Evolutionary conservation across 1,140 invertebrate genomes (phyloP).

Genomic region (Camponotus vicinus): DNA sequence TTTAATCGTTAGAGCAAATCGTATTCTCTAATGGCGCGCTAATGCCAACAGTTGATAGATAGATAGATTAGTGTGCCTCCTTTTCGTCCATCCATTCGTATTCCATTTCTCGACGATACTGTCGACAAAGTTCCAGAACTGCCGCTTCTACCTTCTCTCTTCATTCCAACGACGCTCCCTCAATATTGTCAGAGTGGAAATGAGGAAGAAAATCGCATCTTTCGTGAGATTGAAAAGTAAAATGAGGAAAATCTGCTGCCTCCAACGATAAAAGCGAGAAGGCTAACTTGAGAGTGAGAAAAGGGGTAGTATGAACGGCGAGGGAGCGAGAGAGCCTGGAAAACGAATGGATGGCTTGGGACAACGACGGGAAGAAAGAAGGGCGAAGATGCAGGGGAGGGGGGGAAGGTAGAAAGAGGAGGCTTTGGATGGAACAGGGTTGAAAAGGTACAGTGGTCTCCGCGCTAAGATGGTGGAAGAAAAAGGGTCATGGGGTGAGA

Average conservation of each 20-base stretch:
- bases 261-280: constrained; percentile 64
- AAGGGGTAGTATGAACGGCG: constrained; percentile 2
- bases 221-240: constrained; percentile 80
- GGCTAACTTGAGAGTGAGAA: constrained; percentile 58
- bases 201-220: constrained; percentile 82
- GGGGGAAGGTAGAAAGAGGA: neutral
- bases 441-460: constrained; percentile 55
- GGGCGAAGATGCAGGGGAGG: constrained; percentile 2
- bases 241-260: constrained; percentile 73
- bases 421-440: constrained; percentile 22
- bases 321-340: constrained; percentile 9
- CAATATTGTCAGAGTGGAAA: constrained; percentile 81
- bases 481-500: constrained; percentile 50
- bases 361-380: constrained; percentile 37
- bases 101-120: constrained; percentile 6
- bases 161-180: constrained; percentile 31
- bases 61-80: constrained; percentile 54
- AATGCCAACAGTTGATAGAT: constrained; percentile 70
- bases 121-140: constrained; percentile 42
- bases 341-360: constrained; percentile 57
- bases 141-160: constrained; percentile 19
- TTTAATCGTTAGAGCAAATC: constrained; percentile 73
- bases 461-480: constrained; percentile 36
- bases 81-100: constrained; percentile 43
- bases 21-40: constrained; percentile 70